A percentile compares a stretch with the other conserved stretches of the same genome.
Evolutionary conservation across 2,888 invertebrate genomes (phyloP).

Genomic region (Ferdinandea cuprea): DNA sequence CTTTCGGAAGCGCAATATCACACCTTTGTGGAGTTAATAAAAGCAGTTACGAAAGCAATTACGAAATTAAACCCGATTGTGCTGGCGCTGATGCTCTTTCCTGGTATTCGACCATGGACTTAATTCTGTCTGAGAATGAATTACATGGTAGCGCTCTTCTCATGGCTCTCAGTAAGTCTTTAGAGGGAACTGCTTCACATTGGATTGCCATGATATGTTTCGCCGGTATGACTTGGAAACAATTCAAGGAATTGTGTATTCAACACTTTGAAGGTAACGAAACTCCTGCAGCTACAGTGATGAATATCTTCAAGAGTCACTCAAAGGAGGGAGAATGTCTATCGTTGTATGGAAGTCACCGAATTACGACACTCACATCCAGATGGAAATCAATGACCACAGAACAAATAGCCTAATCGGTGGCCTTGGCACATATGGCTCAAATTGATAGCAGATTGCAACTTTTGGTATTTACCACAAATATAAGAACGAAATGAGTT

Average conservation of each 20-base stretch:
- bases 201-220: constrained; percentile 58
- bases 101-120: constrained; percentile 48
- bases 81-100: constrained; percentile 41
- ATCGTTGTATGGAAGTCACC: constrained; percentile 4
- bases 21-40: too few species aligned
- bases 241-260: constrained; percentile 50
- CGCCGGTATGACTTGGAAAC: constrained; percentile 37
- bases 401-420: constrained; percentile 49
- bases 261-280: constrained; percentile 38
- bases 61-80: constrained; percentile 42
- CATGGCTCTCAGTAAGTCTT: constrained; percentile 51
- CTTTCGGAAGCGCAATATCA: too few species aligned
- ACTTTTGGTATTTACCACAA: constrained; percentile 55
- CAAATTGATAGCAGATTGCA: constrained; percentile 53
- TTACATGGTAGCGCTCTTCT: constrained; percentile 54
- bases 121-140: constrained; percentile 41
- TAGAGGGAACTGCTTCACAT: constrained; percentile 55
- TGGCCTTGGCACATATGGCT: constrained; percentile 43
- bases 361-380: background rate
- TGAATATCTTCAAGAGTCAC: background rate
- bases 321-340: constrained; percentile 15
- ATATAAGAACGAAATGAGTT: constrained; percentile 42
- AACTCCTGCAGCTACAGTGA: constrained; percentile 4
- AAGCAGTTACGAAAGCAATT: too few species aligned
- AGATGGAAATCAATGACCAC: constrained; percentile 49